These are phyloP conservation scores for Plotosus lineatus DNA, from an alignment of 2,113 vertebrate genomes.

Conservation along the genomic window DNA sequence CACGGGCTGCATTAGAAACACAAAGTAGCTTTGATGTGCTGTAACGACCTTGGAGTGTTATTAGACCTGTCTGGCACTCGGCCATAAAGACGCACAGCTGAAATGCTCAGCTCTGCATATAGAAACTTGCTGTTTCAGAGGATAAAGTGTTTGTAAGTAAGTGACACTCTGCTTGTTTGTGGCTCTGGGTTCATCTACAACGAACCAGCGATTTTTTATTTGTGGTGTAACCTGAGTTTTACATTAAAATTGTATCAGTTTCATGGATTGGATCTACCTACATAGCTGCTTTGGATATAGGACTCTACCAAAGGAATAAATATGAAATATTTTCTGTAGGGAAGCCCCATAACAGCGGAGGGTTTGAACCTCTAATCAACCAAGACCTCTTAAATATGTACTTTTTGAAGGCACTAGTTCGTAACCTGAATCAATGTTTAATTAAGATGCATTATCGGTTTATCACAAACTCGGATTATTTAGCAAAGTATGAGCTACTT, in stretches of 20 bases:
- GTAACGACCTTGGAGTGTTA: constrained; percentile 50
- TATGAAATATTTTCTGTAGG: not conserved
- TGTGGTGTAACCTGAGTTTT: constrained; percentile 7
- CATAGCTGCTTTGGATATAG: not conserved
- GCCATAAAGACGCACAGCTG: constrained; percentile 24
- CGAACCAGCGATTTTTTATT: constrained; percentile 9
- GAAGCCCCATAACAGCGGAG: not conserved
- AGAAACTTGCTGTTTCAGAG: constrained; percentile 15
- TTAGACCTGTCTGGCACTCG: constrained; percentile 35
- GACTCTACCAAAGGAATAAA: not conserved
- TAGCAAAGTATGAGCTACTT: not conserved
- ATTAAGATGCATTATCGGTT: not conserved
- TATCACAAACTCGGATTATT: not conserved
- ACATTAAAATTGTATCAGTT: constrained; percentile 12
- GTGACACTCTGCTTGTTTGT: constrained; percentile 22
- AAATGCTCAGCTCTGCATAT: constrained; percentile 36
- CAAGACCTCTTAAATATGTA: not conserved
- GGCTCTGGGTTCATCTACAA: constrained; percentile 6
- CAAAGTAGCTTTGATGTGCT: constrained; percentile 49
- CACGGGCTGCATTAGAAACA: constrained; percentile 68
- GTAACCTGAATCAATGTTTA: not conserved
- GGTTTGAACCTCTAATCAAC: not conserved
- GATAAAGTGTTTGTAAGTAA: constrained; percentile 18
- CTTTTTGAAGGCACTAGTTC: not conserved
- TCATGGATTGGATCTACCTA: constrained; percentile 2